Base-by-base conservation (phyloP, 2,888 invertebrate genomes). In the Pachymerium ferrugineum region DNA sequence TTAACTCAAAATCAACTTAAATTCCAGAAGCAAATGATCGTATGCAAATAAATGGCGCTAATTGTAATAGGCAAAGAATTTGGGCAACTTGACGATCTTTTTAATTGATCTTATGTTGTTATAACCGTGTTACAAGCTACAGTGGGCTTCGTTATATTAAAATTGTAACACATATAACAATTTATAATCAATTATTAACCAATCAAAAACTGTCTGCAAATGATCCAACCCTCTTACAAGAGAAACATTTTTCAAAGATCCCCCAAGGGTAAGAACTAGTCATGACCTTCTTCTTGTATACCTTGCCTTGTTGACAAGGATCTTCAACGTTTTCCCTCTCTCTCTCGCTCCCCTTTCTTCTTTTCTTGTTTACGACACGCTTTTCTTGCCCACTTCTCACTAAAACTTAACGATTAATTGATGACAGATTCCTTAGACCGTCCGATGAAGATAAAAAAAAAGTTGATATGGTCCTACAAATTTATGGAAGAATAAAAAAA, bases 231-330 rank as follows among this genome's bases (percentile, higher is more conserved):
- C n/a, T n/a, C n/a, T n/a, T n/a, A n/a, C n/a, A n/a, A n/a, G 16
- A 5, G 47, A 54, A 54, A 54, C 22, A 54, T 54, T 22, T 54
- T 3, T 12, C 10, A 54, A 54, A 54, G 22, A 38, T 10, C 16
- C 47, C 47, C 47, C 47, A 22, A 19, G 47, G 47, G 19, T 54
- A 10, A 54, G 22, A 54, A 54, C 47, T 54, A 54, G 47, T 54
- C 47, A 54, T 54, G 47, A 54, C 47, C 47, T 54, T 54, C 47
- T 54, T 54, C 47, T 54, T 54, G 47, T 54, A 54, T 54, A 22
- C 47, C 19, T 54, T 54, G 47, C 19, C 47, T 54, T 54, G 47
- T 54, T 54, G 47, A 54, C 47, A 54, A 54, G 47, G 47, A 54
- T 54, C 47, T 54, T 54, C 47, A 54, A 54, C 47, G 19, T 54